A percentile compares a stretch with the other conserved stretches of the same genome.
These are phyloP conservation scores for Eristalinus sepulchralis DNA, from an alignment of 2,888 invertebrate genomes.

Conservation along the genomic window DNA sequence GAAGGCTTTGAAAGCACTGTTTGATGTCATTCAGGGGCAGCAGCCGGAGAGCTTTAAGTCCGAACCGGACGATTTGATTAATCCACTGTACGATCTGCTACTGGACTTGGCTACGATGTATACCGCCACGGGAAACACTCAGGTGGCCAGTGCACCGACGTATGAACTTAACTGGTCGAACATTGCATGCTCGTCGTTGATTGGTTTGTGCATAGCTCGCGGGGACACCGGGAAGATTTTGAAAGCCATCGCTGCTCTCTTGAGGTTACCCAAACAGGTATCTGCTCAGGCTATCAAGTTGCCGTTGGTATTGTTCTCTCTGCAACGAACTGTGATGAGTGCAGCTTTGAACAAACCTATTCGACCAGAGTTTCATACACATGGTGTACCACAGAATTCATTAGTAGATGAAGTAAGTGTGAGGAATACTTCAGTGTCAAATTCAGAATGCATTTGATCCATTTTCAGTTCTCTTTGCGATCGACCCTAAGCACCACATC, in stretches of 20 bases:
- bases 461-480: slow-evolving; percentile 77
- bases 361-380: slow-evolving; percentile 93
- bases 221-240: slow-evolving; percentile 96
- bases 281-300: slow-evolving; percentile 91
- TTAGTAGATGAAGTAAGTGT: slow-evolving; percentile 84
- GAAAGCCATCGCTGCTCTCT: slow-evolving; percentile 91
- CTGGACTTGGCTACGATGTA: slow-evolving; percentile 90
- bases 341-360: slow-evolving; percentile 91
- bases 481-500: slow-evolving; percentile 81
- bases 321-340: slow-evolving; percentile 94
- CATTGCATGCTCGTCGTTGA: slow-evolving; percentile 94
- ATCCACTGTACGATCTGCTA: slow-evolving; percentile 91
- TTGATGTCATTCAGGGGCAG: slow-evolving; percentile 91
- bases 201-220: slow-evolving; percentile 94
- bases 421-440: background rate
- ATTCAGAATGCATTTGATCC: background rate
- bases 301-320: slow-evolving; percentile 90
- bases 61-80: slow-evolving; percentile 83
- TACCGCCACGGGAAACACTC: slow-evolving; percentile 80
- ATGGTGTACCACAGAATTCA: slow-evolving; percentile 91
- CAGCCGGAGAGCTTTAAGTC: slow-evolving; percentile 80
- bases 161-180: slow-evolving; percentile 88
- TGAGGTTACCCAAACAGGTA: slow-evolving; percentile 91
- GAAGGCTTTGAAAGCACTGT: slow-evolving; percentile 91
- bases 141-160: slow-evolving; percentile 76